Conservation (phyloP, 1,140 invertebrate genomes). For the Palaemon carinicauda region DNA sequence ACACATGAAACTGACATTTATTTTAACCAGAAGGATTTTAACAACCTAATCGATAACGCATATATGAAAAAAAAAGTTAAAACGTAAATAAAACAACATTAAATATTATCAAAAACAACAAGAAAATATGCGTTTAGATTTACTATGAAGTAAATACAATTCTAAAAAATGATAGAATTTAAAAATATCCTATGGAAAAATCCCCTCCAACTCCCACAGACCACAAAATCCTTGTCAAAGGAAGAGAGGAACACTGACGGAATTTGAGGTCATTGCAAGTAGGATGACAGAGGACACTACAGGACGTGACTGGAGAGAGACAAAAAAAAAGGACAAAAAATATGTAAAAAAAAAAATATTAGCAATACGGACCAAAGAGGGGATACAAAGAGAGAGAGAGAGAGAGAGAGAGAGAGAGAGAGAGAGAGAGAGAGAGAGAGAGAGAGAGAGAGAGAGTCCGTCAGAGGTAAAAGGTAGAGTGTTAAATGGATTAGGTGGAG, state of each 20-base stretch:
- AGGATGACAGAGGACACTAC: background rate
- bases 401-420: background rate
- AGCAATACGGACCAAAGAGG: background rate
- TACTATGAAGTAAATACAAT: no score
- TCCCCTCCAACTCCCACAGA: no score
- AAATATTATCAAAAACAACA: no score
- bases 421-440: background rate
- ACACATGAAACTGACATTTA: no score
- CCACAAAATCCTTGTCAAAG: background rate
- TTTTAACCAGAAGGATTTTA: no score
- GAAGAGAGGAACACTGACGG: background rate
- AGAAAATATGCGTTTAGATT: no score
- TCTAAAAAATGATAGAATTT: no score
- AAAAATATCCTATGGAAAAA: no score
- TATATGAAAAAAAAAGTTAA: no score
- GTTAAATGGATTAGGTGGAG: conserved; percentile 1
- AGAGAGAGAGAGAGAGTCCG: background rate
- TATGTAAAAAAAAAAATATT: background rate
- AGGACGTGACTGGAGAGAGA: background rate
- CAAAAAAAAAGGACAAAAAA: background rate
- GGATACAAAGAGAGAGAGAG: background rate
- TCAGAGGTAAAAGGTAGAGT: background rate
- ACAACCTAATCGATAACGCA: no score
- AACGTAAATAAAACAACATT: no score
- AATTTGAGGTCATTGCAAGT: background rate